These are phyloP conservation scores for Salpingus planirostris DNA, from an alignment of 2,888 invertebrate genomes.

Conservation along the genomic window DNA sequence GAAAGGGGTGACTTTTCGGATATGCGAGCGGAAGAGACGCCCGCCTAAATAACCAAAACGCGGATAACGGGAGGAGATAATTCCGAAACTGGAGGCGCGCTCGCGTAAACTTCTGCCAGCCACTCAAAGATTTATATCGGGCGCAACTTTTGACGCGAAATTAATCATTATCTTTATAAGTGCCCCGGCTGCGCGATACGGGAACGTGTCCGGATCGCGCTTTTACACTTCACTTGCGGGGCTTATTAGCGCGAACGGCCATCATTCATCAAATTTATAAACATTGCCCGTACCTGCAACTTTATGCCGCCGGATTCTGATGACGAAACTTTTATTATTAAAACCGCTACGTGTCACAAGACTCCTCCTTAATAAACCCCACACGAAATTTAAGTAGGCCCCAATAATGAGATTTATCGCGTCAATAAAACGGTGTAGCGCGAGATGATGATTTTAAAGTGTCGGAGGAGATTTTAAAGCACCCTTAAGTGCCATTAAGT, in stretches of 20 bases:
- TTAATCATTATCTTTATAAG: conserved; percentile 29
- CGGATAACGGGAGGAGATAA: conserved; percentile 16
- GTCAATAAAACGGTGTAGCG: too few relatives aligned
- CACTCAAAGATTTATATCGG: conserved; percentile 26
- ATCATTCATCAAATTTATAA: conserved; percentile 20
- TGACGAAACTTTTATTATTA: conserved; percentile 10
- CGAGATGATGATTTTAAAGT: too few relatives aligned
- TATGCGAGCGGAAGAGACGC: too few relatives aligned
- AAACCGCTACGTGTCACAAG: too few relatives aligned
- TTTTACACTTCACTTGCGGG: conserved; percentile 25
- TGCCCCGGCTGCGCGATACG: conserved; percentile 18
- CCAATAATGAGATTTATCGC: too few relatives aligned
- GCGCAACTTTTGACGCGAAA: conserved; percentile 27
- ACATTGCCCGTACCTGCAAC: conserved; percentile 2
- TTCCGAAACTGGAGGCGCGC: conserved; percentile 15
- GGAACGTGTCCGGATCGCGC: conserved; percentile 28
- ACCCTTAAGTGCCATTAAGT: too few relatives aligned
- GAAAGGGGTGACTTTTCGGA: too few relatives aligned
- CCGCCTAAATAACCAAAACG: conserved; percentile 24
- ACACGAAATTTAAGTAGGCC: too few relatives aligned
- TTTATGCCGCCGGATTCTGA: conserved; percentile 5
- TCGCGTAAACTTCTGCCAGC: conserved; percentile 14
- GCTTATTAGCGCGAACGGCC: conserved; percentile 13
- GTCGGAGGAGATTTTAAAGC: too few relatives aligned
- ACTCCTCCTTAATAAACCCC: too few relatives aligned